Base-by-base conservation (phyloP, 2,888 invertebrate genomes). In the Eristalinus sepulchralis region DNA sequence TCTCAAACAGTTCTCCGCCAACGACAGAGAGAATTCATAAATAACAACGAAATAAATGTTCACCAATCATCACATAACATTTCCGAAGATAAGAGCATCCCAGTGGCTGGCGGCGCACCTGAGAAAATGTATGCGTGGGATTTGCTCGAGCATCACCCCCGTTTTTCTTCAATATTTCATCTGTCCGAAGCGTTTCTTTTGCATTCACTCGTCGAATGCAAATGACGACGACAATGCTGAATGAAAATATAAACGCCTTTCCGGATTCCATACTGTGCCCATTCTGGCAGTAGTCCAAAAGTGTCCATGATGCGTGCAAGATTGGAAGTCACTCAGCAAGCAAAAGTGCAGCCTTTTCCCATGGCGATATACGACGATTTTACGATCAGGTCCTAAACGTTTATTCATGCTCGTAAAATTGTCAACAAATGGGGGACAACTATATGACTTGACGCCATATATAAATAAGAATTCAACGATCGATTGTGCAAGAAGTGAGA, bases 251-350 rank as follows among this genome's bases (percentile, higher is more conserved):
- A 57, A 68, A 60, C 47, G 47, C n/a, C 47, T 47, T 77, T 47
- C 34, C 59, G 60, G 31, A 59, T 71, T 60, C 39, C 59, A 17
- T 27, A 36, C 17, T 39, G 13, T 33, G 10, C 5, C 2, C 27
- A 27, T 27, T 27, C 59, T 78, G 78, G 78, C 78, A 78, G n/a
- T 4, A 17, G 4, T 59, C 47, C 47, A 47, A 47, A 17, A 47
- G 8, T n/a, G 47, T 6, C 47, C 6, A 47, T 11, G 47, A 47
- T 47, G 47, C 47, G 47, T 47, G 47, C 47, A 47, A 17, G 17
- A 47, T 47, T 47, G n/a, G 47, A 47, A 47, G 47, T 47, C 47
- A 17, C 47, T 47, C 47, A 17, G 55, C 78, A 78, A 66, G 31
- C 59, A 13, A 57, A 47, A 34, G 17, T 39, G 47, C 67, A 63